phyloP scores from a whole-genome alignment of 2,888 invertebrate species.

The Synanthedon formicaeformis region DNA sequence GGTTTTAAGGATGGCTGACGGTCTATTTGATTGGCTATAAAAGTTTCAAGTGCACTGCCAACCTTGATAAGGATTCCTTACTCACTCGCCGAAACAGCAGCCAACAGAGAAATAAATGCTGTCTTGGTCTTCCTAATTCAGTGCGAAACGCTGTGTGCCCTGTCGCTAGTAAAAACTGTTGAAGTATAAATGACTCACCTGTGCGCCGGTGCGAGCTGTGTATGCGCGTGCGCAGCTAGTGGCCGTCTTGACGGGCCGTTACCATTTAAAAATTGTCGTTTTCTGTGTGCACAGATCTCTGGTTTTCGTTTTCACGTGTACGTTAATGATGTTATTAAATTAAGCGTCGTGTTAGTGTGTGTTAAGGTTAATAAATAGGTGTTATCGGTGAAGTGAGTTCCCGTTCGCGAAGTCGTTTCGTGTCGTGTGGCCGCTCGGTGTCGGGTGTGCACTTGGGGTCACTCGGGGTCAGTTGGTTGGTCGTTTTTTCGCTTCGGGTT shows the following conservation, averaged over 20 bases:
- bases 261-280: constrained; percentile 27
- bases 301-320: constrained; percentile 37
- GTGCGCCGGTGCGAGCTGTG: constrained; percentile 13
- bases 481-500: constrained; percentile 19
- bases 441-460: constrained; percentile 51
- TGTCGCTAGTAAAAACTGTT: too few relatives aligned
- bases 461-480: constrained; percentile 48
- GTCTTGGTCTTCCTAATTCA: too few relatives aligned
- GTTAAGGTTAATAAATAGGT: constrained; percentile 10
- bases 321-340: constrained; percentile 37
- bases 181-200: constrained; percentile 33
- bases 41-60: too few relatives aligned
- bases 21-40: too few relatives aligned
- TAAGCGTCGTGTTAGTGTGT: constrained; percentile 34
- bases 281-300: constrained; percentile 37
- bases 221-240: constrained; percentile 16
- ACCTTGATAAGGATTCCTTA: too few relatives aligned
- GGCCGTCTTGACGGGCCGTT: constrained; percentile 13
- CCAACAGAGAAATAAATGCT: too few relatives aligned
- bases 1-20: too few relatives aligned
- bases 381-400: constrained; percentile 23
- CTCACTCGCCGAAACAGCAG: too few relatives aligned
- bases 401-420: constrained; percentile 43
- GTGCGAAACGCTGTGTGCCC: too few relatives aligned
- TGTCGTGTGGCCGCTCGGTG: constrained; percentile 48